A percentile compares a stretch with the other conserved stretches of the same genome.
Evolutionary conservation across 2,797 vertebrate genomes (phyloP).

Genomic region (Anguilla megastoma): DNA sequence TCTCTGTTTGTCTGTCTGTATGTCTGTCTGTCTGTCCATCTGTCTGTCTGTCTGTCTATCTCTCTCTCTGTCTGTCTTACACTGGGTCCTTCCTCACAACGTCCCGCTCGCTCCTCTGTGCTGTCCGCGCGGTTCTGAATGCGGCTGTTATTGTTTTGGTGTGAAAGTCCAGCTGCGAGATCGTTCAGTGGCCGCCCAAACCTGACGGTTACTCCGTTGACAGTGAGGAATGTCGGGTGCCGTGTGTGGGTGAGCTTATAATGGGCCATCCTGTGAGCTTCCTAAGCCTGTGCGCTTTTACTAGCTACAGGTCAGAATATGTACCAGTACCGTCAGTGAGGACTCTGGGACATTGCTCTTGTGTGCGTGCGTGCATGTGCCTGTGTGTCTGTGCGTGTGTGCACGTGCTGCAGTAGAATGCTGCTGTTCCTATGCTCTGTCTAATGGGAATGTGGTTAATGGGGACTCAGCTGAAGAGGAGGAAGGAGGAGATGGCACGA

Average conservation of each 20-base stretch:
- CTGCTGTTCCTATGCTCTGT: background rate
- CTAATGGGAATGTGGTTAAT: background rate
- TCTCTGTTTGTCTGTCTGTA: background rate
- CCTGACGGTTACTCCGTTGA: background rate
- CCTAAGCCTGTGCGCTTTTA: too few species aligned
- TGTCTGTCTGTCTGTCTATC: background rate
- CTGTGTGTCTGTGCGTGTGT: too few species aligned
- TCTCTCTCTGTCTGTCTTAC: background rate
- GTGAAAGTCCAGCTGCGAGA: background rate
- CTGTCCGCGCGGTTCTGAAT: background rate
- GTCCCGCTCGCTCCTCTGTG: background rate
- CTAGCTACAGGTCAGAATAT: too few species aligned
- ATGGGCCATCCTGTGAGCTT: too few species aligned
- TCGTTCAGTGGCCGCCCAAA: background rate
- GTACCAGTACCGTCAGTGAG: too few species aligned
- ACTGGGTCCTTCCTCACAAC: background rate
- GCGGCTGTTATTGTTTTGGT: background rate
- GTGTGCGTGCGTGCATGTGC: too few species aligned
- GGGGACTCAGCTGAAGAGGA: background rate
- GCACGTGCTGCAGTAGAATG: too few species aligned
- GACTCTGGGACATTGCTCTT: too few species aligned
- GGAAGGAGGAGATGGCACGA: background rate
- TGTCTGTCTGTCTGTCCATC: background rate
- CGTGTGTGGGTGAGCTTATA: too few species aligned
- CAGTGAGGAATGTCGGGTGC: too few species aligned